Base-by-base conservation (phyloP, 2,888 invertebrate species). In the Latrodectus elegans region DNA sequence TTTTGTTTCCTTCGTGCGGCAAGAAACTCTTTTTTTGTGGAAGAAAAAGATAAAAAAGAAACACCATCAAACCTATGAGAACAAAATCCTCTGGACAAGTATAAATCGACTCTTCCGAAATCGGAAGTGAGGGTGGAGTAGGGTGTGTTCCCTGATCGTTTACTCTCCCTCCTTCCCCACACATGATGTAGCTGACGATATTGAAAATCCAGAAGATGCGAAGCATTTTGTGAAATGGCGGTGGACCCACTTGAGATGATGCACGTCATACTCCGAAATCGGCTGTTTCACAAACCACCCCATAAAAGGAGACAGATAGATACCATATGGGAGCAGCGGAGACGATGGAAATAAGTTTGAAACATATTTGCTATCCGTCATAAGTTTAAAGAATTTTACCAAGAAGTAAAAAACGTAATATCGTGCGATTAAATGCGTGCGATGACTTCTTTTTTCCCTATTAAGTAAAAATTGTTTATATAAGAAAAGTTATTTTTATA, bases 51-150 rank as follows among this genome's bases (percentile, higher is more conserved):
- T 38, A 38, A 38, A 38, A 38, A 38, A 70, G 70, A 70, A 70
- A 49, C 15, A 26, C 38, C 38, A 51, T 51, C 71, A 71, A 71
- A 49, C 38, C 49, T 15, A 74, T 60, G 75, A 75, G 81, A 82
- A 82, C 73, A 82, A 83, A 88, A 78, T 88, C 87, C 82, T 73
- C 38, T 14, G 70, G 87, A 88, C 87, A 88, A 77, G 87, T 68
- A 88, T 83, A 88, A 88, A 88, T 88, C 72, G 82, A 77, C 87
- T 53, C 49, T 15, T 38, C 38, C 17, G 64, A n/a, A 55, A 11
- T 60, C 64, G 70, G 73, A 71, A 26, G 26, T 53, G 75, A 52
- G 64, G 74, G 64, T 14, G 67, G 78, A 52, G 53, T 22, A 26
- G 77, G 12, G 22, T 81, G 71, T 81, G 81, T 72, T 51, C 38